phyloP scores from a whole-genome alignment of 2,888 invertebrate species.

The Leptinotarsa juncta region DNA sequence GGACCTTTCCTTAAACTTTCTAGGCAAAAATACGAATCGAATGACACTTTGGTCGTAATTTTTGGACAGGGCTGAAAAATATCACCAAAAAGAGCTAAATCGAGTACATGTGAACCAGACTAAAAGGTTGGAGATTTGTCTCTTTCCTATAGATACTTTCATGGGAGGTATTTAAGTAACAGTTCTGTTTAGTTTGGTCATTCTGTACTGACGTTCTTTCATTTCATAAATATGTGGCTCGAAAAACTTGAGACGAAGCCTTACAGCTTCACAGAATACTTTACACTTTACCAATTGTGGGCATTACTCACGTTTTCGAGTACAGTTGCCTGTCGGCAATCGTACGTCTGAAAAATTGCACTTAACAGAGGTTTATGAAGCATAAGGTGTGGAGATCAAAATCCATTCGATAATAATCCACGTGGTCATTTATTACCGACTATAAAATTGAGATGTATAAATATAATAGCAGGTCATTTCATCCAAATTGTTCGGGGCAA shows the following conservation, averaged over 20 bases:
- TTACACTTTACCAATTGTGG: background rate
- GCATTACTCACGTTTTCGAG: background rate
- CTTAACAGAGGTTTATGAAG: background rate
- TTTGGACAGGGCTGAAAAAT: too few species aligned
- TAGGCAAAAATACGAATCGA: too few species aligned
- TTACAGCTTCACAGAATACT: background rate
- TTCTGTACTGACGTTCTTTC: too few species aligned
- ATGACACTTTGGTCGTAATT: too few species aligned
- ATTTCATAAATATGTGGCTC: too few species aligned
- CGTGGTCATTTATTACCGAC: slow-evolving; percentile 14
- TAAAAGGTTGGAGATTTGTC: too few species aligned
- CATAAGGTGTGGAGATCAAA: slow-evolving; percentile 9
- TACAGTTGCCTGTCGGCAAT: background rate
- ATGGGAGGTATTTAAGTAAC: too few species aligned
- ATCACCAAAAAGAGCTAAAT: too few species aligned
- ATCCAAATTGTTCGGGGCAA: slow-evolving; percentile 5
- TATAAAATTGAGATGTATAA: slow-evolving; percentile 20
- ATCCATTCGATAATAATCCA: background rate
- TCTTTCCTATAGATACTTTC: too few species aligned
- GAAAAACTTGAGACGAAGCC: background rate
- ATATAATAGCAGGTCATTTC: slow-evolving; percentile 17
- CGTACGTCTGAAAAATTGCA: background rate
- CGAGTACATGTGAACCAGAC: too few species aligned
- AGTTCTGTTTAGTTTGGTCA: too few species aligned
- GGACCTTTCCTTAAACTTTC: too few species aligned